phyloP scores from a whole-genome alignment of 2,797 vertebrate genomes.

The Siniperca undulata region DNA sequence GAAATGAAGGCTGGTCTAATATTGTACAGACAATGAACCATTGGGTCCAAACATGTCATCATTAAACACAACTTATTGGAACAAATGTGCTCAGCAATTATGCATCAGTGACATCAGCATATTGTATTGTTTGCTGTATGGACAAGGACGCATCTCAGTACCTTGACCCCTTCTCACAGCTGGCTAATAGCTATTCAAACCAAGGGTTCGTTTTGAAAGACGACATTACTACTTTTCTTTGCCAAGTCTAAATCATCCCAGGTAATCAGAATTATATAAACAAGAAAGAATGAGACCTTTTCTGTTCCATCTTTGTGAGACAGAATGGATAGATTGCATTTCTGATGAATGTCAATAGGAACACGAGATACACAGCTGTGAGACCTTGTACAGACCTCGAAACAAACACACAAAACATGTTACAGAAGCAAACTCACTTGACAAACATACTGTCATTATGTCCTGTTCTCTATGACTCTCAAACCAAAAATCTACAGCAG shows the following conservation, averaged over 20 bases:
- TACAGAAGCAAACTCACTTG: conserved; percentile 39
- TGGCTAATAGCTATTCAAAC: conserved; percentile 75
- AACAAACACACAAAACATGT: conserved; percentile 64
- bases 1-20: conserved; percentile 66
- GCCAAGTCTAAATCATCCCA: conserved; percentile 70
- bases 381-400: conserved; percentile 68
- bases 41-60: conserved; percentile 66
- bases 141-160: conserved; percentile 72
- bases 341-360: conserved; percentile 70
- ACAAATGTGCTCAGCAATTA: conserved; percentile 73
- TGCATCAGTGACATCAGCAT: conserved; percentile 58
- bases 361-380: conserved; percentile 54
- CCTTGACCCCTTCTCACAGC: conserved; percentile 75
- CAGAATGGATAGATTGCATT: conserved; percentile 57
- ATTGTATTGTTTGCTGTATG: conserved; percentile 63
- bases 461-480: conserved; percentile 40
- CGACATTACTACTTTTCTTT: conserved; percentile 68
- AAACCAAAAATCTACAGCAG: conserved; percentile 38
- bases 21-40: conserved; percentile 63
- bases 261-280: conserved; percentile 78
- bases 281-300: conserved; percentile 70
- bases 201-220: conserved; percentile 69
- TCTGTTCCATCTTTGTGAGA: conserved; percentile 53
- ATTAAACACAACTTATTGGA: conserved; percentile 64
- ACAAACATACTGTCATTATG: conserved; percentile 45